Conservation (phyloP, 2,113 vertebrate species). For the Passer domesticus region DNA sequence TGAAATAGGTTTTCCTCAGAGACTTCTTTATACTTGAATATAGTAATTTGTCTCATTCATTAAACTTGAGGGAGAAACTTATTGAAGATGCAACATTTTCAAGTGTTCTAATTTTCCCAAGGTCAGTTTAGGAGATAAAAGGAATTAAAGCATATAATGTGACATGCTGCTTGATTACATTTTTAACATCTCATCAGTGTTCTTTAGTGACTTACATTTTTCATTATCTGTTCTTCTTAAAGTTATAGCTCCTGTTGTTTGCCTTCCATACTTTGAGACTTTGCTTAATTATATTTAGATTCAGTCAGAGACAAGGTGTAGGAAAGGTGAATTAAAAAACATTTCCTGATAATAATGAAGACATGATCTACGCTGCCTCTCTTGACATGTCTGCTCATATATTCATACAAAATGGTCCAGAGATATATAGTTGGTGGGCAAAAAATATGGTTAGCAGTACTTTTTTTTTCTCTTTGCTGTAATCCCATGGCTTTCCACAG, state of each 20-base stretch:
- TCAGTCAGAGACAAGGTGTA: background rate
- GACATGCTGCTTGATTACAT: background rate
- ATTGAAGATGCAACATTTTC: background rate
- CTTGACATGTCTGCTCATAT: background rate
- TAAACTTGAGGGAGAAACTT: background rate
- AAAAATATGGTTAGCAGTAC: background rate
- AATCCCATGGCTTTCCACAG: slow-evolving; percentile 65
- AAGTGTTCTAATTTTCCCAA: slow-evolving; percentile 10
- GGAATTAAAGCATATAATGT: background rate
- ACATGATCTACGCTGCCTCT: slow-evolving; percentile 12
- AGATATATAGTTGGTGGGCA: background rate
- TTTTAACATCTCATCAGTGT: slow-evolving; percentile 4
- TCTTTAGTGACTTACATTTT: background rate
- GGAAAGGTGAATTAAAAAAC: slow-evolving; percentile 5
- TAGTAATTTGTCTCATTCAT: background rate
- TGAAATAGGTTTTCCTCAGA: background rate
- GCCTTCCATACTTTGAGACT: background rate
- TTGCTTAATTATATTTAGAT: background rate
- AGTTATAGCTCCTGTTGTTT: background rate
- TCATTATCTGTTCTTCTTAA: background rate
- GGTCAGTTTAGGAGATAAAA: slow-evolving; percentile 5
- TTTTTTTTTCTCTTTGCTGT: slow-evolving; percentile 2
- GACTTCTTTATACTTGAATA: background rate
- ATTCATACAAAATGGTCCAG: background rate
- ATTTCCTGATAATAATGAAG: background rate